phyloP scores from a whole-genome alignment of 2,888 invertebrate genomes.

The Nysson spinosus region DNA sequence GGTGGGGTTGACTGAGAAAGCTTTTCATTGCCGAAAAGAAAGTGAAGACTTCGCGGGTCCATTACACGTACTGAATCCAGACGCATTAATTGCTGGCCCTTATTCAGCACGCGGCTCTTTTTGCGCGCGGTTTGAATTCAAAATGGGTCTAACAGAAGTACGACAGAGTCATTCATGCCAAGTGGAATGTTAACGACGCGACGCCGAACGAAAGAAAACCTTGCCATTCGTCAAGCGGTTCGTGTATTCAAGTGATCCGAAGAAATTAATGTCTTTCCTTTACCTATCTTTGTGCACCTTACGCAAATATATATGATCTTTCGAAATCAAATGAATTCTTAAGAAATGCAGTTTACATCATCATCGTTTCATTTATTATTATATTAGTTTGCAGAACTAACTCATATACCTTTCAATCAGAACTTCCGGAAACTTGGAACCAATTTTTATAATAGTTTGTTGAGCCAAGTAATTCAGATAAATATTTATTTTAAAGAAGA shows the following conservation, averaged over 20 bases:
- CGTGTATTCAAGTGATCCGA: slow-evolving; percentile 35
- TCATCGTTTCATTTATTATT: no score
- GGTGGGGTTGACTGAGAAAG: slow-evolving; percentile 6
- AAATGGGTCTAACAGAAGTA: slow-evolving; percentile 29
- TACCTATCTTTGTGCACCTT: slow-evolving; percentile 7
- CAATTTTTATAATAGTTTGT: no score
- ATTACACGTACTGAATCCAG: slow-evolving; percentile 36
- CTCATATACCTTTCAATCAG: no score
- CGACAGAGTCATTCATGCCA: slow-evolving; percentile 35
- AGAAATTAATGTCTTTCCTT: slow-evolving; percentile 49
- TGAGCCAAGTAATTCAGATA: no score
- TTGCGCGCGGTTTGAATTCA: slow-evolving; percentile 25
- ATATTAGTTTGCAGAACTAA: no score
- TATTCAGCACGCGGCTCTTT: slow-evolving; percentile 29
- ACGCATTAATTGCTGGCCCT: slow-evolving; percentile 47
- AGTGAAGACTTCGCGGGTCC: slow-evolving; percentile 22
- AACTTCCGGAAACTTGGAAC: no score
- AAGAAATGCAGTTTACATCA: no score
- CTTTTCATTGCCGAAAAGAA: slow-evolving; percentile 31
- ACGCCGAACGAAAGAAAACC: slow-evolving; percentile 25
- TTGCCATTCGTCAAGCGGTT: slow-evolving; percentile 46
- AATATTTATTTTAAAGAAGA: no score
- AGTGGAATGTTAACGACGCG: slow-evolving; percentile 42
- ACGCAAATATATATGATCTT: no score
- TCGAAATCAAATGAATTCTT: no score